Evolutionary conservation across 2,113 vertebrate genomes (phyloP).

Genomic region (Limanda limanda): DNA sequence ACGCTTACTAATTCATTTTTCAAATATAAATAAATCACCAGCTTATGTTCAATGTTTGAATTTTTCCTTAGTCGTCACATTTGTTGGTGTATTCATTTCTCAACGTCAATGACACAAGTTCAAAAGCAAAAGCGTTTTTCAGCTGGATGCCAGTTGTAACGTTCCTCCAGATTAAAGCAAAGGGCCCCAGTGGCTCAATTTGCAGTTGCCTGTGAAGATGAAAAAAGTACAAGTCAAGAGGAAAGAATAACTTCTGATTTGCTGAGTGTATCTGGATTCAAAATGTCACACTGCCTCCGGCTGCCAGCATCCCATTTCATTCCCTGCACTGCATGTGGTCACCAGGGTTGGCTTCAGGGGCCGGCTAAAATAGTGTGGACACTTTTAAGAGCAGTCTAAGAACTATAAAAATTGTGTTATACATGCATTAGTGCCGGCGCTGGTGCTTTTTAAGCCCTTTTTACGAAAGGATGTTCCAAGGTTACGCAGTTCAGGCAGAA

Average conservation of each 20-base stretch:
- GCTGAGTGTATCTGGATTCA: constrained; percentile 34
- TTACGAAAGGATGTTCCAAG: constrained; percentile 32
- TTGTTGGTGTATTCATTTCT: constrained; percentile 12
- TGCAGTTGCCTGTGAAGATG: constrained; percentile 19
- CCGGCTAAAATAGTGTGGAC: not conserved
- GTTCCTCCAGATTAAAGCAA: constrained; percentile 37
- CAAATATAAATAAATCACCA: not conserved
- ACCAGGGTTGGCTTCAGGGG: constrained; percentile 33
- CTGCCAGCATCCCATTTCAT: constrained; percentile 41
- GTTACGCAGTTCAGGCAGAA: constrained; percentile 30
- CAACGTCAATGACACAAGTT: constrained; percentile 19
- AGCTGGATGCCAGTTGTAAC: constrained; percentile 5
- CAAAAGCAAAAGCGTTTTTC: constrained; percentile 13
- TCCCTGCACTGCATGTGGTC: constrained; percentile 33
- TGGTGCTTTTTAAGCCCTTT: constrained; percentile 22
- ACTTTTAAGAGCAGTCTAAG: constrained; percentile 45
- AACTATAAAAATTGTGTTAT: constrained; percentile 37
- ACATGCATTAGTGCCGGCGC: constrained; percentile 11
- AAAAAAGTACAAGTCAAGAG: constrained; percentile 45
- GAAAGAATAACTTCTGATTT: constrained; percentile 39
- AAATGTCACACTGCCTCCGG: constrained; percentile 54
- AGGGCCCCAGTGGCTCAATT: constrained; percentile 24
- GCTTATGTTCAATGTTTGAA: not conserved
- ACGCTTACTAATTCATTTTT: not conserved
- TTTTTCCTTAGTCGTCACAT: not conserved